Percentiles rank a stretch among this genome's conserved stretches.
phyloP scores from a whole-genome alignment of 2,797 vertebrate species.

The Sternarchorhynchus goeldii region DNA sequence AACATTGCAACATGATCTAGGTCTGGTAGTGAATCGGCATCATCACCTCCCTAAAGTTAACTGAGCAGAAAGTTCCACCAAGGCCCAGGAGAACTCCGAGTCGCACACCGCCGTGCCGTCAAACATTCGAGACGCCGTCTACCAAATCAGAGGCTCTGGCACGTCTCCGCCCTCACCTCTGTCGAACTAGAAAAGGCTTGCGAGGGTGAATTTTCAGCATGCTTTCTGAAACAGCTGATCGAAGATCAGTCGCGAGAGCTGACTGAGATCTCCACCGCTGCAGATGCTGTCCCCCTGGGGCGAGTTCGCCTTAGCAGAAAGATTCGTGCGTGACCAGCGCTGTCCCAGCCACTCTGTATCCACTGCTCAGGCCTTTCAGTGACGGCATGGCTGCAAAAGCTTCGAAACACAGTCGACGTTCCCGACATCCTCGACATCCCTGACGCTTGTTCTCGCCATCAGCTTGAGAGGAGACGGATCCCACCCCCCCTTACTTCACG shows the following conservation, averaged over 20 bases:
- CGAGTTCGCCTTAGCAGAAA: slow-evolving; percentile 39
- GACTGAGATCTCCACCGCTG: slow-evolving; percentile 10
- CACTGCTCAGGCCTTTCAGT: slow-evolving; percentile 61
- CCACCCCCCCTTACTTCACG: slow-evolving; percentile 24
- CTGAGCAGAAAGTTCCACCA: slow-evolving; percentile 21
- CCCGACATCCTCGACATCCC: too few species aligned
- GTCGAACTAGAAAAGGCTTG: neutral
- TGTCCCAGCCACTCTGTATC: slow-evolving; percentile 70
- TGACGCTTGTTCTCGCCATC: too few species aligned
- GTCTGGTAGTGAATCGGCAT: slow-evolving; percentile 59
- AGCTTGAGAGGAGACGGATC: slow-evolving; percentile 9
- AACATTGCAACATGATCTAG: slow-evolving; percentile 76
- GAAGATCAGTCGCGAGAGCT: neutral
- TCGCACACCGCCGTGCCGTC: neutral
- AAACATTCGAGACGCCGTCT: neutral
- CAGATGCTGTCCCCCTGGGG: neutral
- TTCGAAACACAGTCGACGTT: slow-evolving; percentile 53
- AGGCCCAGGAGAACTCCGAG: neutral
- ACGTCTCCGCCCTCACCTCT: neutral
- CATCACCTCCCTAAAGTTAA: slow-evolving; percentile 30
- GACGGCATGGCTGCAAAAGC: slow-evolving; percentile 60
- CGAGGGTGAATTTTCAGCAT: neutral
- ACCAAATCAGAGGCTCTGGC: neutral
- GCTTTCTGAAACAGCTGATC: neutral
- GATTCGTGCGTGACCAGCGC: slow-evolving; percentile 60